These are phyloP conservation scores for Umimayanthus kanabou DNA, from an alignment of 92 coral and sea anemone species.

Conservation along the genomic window DNA sequence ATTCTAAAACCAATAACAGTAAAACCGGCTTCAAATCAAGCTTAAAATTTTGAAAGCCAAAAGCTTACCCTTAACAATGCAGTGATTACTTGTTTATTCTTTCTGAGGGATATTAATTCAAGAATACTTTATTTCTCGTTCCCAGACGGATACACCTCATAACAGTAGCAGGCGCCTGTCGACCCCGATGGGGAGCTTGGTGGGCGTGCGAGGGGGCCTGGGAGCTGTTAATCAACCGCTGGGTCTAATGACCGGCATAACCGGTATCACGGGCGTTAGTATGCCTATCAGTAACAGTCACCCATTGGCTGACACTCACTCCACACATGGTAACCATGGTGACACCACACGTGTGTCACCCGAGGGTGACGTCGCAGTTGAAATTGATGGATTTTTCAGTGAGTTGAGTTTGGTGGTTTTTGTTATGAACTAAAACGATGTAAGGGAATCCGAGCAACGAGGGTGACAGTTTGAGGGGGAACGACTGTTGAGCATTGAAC, in stretches of 20 bases:
- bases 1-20: no score
- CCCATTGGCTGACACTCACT: constrained; percentile 69
- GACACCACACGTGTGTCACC: constrained; percentile 76
- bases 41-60: no score
- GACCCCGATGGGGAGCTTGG: constrained; percentile 69
- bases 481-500: no score
- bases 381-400: constrained; percentile 63
- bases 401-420: background rate
- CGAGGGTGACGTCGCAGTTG: constrained; percentile 72
- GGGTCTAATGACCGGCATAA: constrained; percentile 75
- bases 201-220: constrained; percentile 52
- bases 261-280: constrained; percentile 91
- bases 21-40: no score
- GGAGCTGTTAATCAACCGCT: constrained; percentile 76
- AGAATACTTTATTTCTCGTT: background rate
- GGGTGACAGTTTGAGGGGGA: no score
- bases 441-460: no score
- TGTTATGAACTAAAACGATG: background rate
- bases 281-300: constrained; percentile 86
- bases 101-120: no score
- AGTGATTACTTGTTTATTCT: no score
- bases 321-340: constrained; percentile 62
- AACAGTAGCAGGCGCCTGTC: constrained; percentile 74
- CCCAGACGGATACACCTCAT: constrained; percentile 63
- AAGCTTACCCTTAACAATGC: no score